Base-by-base conservation (phyloP, 2,797 vertebrate genomes). In the Molossus molossus region DNA sequence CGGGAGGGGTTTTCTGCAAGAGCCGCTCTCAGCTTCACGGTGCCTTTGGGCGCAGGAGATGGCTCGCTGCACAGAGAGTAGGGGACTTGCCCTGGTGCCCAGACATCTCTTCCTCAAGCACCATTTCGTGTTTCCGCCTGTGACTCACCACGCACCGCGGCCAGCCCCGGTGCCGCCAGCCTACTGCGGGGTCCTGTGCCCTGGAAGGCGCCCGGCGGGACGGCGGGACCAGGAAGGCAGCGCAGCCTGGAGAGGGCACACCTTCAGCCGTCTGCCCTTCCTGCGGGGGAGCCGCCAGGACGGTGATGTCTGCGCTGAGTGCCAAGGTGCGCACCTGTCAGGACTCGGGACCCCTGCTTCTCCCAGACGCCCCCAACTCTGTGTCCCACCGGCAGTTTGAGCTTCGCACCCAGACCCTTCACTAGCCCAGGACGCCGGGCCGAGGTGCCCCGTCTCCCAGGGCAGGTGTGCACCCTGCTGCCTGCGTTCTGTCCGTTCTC, bases 401-500 rank as follows among this genome's bases (percentile, higher is more conserved):
- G 12, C 25, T 72, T 64, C 5, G 2, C 13, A 45, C 9, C 6
- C 27, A 57, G 50, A 83, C 10, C 67, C 67, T 58, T 40, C 37
- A n/a, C 27, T 3, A 12, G 13, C 21, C 1, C 12, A 2, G 80
- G 33, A 45, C 40, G 40, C 5, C 5, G 40, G 40, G 40, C 4
- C 40, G 40, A 6, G 40, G 40, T 45, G 40, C 40, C 40, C 40
- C 33, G 33, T 33, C 33, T 33, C 40, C 40, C 40, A 45, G 57
- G 75, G n/a, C 77, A 55, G 11, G 29, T 62, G 62, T 27, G 40
- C 53, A 84, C 91, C 14, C 67, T 2, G 17, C 75, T 87, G 5
- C 11, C 98, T 33, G 27, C 58, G 79, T 12, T 75, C 29, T 83
- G 50, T 27, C 33, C 40, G 58, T 93, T 80, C 91, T 72, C 91